Evolutionary conservation across 2,113 vertebrate species (phyloP), one percentile per base, ranked within the genome.

Genomic region (Monarcha castaneiventris): DNA sequence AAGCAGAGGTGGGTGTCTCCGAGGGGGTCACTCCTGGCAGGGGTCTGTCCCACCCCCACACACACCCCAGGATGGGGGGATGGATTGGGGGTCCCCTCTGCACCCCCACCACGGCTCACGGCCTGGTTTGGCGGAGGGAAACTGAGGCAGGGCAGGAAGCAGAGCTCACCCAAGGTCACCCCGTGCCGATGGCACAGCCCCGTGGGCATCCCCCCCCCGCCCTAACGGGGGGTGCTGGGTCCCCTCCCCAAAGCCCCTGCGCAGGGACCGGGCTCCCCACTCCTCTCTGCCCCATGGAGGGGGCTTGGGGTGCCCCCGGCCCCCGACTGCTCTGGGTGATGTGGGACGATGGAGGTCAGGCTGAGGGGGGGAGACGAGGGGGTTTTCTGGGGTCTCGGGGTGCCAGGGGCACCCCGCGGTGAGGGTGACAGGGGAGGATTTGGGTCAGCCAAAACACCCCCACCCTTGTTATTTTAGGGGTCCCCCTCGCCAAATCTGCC

Each of bases 151-250:
- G 2, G 48, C 30, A 2, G 52, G n/a, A 61, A 39, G 76, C 68
- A 27, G 63, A 1, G 9, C 74, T 90, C 83, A 84, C 69, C 94
- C 94, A 94, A 94, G 89, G 92, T 94, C 92, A 94, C 92, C 94
- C 86, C 69, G 8, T 18, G 77, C 62, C 0, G 27, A 29, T 0
- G 23, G 72, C 85, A 52, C 56, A 66, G 63, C n/a, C 52, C 58
- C 2, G 7, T 3, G 26, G 74, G 56, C 16, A n/a, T 41, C 35
- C 3, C 17, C 61, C 8, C 22, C 55, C 3, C 0, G 4, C 29
- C 23, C 8, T 13, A 32, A 6, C 3, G 41, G 25, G 66, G 66
- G 46, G 9, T 32, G 59, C 59, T 35, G 54, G 1, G 15, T 11
- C 27, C 76, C 67, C 52, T 56, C 32, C 16, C 29, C 23, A 18